Conservation (phyloP, 1,140 invertebrate species). For the Drosophila pseudoobscura region DNA sequence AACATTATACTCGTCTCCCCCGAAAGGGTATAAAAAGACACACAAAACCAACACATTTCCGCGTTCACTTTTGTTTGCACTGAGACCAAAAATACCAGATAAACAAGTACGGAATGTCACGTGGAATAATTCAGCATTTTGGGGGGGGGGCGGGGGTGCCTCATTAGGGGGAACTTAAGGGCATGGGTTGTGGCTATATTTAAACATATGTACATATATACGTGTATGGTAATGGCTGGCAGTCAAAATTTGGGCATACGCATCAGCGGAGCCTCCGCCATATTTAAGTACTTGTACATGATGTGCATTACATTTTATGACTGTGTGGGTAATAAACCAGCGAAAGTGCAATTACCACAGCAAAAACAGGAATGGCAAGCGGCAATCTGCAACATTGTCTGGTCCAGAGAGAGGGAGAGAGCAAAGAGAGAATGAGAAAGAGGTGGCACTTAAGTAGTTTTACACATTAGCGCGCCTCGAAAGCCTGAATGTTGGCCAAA, state of each 20-base stretch:
- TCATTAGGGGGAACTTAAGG: neutral
- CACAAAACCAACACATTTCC: conserved; percentile 29
- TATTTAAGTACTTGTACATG: conserved; percentile 69
- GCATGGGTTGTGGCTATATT: neutral
- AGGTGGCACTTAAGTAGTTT: conserved; percentile 63
- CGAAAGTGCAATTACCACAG: conserved; percentile 70
- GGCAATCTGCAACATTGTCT: conserved; percentile 71
- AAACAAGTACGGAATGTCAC: conserved; percentile 40
- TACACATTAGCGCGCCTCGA: conserved; percentile 43
- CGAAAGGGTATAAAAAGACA: neutral
- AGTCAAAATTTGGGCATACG: conserved; percentile 31
- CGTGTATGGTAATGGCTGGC: conserved; percentile 1
- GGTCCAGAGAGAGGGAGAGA: neutral
- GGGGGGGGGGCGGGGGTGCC: neutral
- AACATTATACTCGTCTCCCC: too few relatives aligned
- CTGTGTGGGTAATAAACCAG: conserved; percentile 73
- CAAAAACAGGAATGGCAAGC: conserved; percentile 24
- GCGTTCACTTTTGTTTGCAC: conserved; percentile 43
- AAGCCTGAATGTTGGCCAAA: conserved; percentile 2
- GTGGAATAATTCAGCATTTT: conserved; percentile 30
- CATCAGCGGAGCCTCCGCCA: conserved; percentile 36
- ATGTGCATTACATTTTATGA: conserved; percentile 76
- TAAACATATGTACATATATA: neutral
- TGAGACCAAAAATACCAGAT: conserved; percentile 48
- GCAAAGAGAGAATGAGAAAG: neutral